Evolutionary conservation across 2,113 vertebrate genomes (phyloP).

Genomic region (Sakesphorus luctuosus): DNA sequence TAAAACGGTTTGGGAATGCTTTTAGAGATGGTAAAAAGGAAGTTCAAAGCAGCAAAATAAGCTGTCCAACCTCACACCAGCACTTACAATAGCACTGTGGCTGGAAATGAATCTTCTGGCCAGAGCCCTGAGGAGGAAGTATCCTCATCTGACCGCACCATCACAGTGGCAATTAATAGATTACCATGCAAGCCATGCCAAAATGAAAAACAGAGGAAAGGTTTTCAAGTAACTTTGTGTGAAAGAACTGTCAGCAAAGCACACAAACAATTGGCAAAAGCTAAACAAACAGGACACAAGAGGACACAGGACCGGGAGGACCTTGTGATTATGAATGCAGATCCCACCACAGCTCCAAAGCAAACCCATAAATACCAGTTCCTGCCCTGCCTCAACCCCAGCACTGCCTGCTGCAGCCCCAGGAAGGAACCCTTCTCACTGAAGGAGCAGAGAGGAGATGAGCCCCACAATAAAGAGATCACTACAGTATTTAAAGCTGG

Average conservation of each 20-base stretch:
- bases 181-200: background rate
- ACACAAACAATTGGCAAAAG: background rate
- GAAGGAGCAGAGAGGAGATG: background rate
- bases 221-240: background rate
- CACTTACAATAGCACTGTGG: background rate
- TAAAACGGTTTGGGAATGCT: background rate
- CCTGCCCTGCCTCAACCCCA: background rate
- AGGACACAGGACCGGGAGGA: background rate
- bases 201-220: background rate
- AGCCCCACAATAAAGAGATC: background rate
- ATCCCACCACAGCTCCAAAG: background rate
- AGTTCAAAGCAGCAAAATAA: background rate
- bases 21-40: background rate
- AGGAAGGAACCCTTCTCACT: background rate
- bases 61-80: background rate
- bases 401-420: background rate
- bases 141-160: conserved; percentile 14
- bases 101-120: conserved; percentile 24
- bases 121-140: background rate
- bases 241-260: background rate
- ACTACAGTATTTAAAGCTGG: background rate
- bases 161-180: conserved; percentile 25
- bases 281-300: background rate
- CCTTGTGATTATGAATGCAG: background rate
- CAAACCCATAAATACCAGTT: background rate